Evolutionary conservation across 2,113 vertebrate genomes (phyloP), one percentile per base, ranked within the genome.

Genomic region (Vulpes ferrilata): DNA sequence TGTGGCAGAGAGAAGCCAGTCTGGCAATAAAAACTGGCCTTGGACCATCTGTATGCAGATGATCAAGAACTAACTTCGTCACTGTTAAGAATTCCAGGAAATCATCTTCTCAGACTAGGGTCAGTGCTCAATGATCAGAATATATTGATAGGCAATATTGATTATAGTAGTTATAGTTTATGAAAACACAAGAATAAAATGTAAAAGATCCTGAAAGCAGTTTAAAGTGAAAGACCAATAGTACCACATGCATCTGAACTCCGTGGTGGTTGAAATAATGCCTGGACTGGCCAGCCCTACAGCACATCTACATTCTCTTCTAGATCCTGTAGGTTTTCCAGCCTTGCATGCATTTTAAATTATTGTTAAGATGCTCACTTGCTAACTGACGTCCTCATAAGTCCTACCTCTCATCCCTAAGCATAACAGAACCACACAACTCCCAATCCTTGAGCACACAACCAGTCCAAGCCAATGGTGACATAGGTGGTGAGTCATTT

Each of bases 51-150:
- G 43, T 32, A 67, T 12, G 30, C 80, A 57, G n/a, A 80, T 89
- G 62, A 78, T 88, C 67, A 74, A 88, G 53, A 93, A 53, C 43
- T 67, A n/a, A 89, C 91, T 43, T 87, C 53, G 85, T 96, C 74
- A 22, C 35, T 48, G 23, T 76, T 84, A 23, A 60, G 6, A 80
- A 93, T 88, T 95, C 73, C 79, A 84, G 83, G 57, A 88, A 87
- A 87, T 76, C 69, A 88, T 90, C 67, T 92, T 93, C 53, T 60
- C 79, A 96, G 64, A 60, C 17, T 20, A 74, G 17, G 22, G 23
- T 79, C 27, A 62, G 64, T 79, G 76, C 12, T 71, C 59, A 82
- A 19, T 48, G 65, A 79, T 85, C 88, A 97, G 91, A 85, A 74
- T 78, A 51, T 51, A 38, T 20, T 32, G 25, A 69, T 74, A 91